Conservation (phyloP, 2,888 invertebrate species). For the Gibbula magus region DNA sequence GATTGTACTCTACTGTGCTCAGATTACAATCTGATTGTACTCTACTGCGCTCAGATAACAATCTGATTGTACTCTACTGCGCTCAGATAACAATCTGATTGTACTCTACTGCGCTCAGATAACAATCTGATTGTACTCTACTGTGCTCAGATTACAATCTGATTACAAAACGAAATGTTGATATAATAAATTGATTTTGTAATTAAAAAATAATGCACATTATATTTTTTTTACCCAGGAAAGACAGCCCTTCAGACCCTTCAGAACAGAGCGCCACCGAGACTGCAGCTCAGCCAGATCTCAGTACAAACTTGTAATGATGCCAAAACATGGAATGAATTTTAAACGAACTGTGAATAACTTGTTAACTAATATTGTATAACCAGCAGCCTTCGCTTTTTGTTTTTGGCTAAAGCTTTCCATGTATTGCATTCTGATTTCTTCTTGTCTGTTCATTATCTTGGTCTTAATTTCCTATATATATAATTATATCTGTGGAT, state of each 20-base stretch:
- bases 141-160: too few relatives aligned
- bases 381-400: not conserved
- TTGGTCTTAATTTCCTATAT: not conserved
- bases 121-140: too few relatives aligned
- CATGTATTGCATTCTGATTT: not conserved
- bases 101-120: too few relatives aligned
- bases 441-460: not conserved
- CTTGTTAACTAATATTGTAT: not conserved
- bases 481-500: not conserved
- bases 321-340: not conserved
- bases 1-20: too few relatives aligned
- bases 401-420: not conserved
- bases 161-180: too few relatives aligned
- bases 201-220: too few relatives aligned
- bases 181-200: too few relatives aligned
- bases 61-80: too few relatives aligned
- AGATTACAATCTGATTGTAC: too few relatives aligned
- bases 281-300: not conserved
- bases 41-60: too few relatives aligned
- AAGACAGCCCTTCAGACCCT: not conserved
- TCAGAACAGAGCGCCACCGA: constrained; percentile 7
- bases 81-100: too few relatives aligned
- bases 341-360: not conserved
- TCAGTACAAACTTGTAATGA: constrained; percentile 29
- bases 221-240: not conserved